These are phyloP conservation scores for Listronotus bonariensis DNA, from an alignment of 1,140 invertebrate genomes.

Conservation along the genomic window DNA sequence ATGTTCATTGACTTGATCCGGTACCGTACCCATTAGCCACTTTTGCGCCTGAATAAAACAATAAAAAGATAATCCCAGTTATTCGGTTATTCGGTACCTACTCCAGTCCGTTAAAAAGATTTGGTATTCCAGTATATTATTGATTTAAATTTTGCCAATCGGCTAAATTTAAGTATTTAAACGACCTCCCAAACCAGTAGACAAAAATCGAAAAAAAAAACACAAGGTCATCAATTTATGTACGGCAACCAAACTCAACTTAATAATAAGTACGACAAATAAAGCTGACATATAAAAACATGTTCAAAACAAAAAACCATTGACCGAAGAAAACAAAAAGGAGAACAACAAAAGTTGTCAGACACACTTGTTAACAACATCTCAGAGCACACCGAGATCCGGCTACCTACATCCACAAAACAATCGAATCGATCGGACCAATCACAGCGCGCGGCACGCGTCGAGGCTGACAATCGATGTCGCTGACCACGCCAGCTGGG, in stretches of 20 bases:
- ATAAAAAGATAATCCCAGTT: no score
- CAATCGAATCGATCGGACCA: slow-evolving; percentile 35
- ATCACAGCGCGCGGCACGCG: slow-evolving; percentile 12
- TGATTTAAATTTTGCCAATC: no score
- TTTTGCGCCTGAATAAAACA: no score
- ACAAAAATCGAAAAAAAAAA: no score
- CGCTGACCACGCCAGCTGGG: slow-evolving; percentile 21
- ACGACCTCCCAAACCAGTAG: no score
- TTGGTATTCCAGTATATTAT: no score
- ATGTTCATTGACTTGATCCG: no score
- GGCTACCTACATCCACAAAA: slow-evolving; percentile 29
- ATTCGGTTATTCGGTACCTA: no score
- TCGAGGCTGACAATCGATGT: slow-evolving; percentile 20
- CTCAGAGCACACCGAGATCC: slow-evolving; percentile 20
- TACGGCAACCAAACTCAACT: slow-evolving; percentile 4
- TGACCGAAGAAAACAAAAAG: slow-evolving; percentile 12
- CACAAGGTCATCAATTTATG: neutral
- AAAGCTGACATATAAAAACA: slow-evolving; percentile 9
- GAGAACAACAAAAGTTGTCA: slow-evolving; percentile 25
- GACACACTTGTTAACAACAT: slow-evolving; percentile 33
- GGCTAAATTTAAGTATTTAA: no score
- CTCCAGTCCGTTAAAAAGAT: no score
- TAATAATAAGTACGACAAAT: slow-evolving; percentile 17
- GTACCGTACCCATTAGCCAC: no score
- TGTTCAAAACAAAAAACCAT: slow-evolving; percentile 22